These are phyloP conservation scores for Cynoglossus semilaevis DNA, from an alignment of 2,113 vertebrate species.

Conservation along the genomic window DNA sequence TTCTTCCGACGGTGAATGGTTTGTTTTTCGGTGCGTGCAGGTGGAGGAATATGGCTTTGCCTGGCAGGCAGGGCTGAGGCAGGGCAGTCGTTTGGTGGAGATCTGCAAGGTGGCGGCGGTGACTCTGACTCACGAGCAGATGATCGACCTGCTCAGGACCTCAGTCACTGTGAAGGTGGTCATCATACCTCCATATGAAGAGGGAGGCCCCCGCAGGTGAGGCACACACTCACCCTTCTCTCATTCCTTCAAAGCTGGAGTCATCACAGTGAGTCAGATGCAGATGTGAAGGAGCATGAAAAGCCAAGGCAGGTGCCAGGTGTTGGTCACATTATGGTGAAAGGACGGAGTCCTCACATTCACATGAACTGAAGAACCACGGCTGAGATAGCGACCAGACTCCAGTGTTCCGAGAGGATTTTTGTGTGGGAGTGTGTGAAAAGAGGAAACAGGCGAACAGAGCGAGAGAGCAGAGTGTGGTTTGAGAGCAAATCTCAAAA, in stretches of 20 bases:
- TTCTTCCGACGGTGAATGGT: background rate
- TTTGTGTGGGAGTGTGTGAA: constrained; percentile 69
- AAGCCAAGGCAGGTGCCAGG: background rate
- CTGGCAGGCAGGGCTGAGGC: constrained; percentile 91
- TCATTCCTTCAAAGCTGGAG: background rate
- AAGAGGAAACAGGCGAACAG: constrained; percentile 55
- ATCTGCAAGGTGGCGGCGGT: constrained; percentile 95
- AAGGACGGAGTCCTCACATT: constrained; percentile 35
- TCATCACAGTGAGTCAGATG: constrained; percentile 5
- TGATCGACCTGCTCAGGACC: constrained; percentile 92
- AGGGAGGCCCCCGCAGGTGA: constrained; percentile 87
- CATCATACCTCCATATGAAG: constrained; percentile 88
- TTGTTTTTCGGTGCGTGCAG: constrained; percentile 35
- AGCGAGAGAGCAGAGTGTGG: constrained; percentile 23
- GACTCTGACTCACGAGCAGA: constrained; percentile 90
- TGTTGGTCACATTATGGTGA: constrained; percentile 8
- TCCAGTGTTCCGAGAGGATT: constrained; percentile 67
- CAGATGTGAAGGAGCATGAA: constrained; percentile 28
- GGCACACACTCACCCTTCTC: constrained; percentile 1
- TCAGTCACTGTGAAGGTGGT: constrained; percentile 93
- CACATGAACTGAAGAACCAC: constrained; percentile 43
- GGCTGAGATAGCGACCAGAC: constrained; percentile 64
- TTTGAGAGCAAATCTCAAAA: constrained; percentile 27
- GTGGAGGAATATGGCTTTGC: constrained; percentile 96
- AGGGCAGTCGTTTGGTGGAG: constrained; percentile 91